These are phyloP conservation scores for Ylistrum balloti DNA, from an alignment of 1,140 invertebrate species.

Conservation along the genomic window DNA sequence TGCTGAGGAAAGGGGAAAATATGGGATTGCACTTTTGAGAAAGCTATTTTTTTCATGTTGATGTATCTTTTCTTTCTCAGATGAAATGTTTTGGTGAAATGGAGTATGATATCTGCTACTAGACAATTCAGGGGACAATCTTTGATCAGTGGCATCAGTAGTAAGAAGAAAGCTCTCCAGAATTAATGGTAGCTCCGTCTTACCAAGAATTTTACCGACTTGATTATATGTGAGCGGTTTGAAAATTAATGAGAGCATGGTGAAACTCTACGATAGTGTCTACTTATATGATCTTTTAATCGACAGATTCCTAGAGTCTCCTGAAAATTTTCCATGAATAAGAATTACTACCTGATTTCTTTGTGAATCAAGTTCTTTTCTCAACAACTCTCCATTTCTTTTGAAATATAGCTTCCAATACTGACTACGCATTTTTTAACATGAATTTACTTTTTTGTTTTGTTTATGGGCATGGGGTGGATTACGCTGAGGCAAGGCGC, in stretches of 20 bases:
- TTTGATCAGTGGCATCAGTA: neutral
- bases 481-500: neutral
- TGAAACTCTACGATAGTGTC: neutral
- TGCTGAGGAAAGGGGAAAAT: neutral
- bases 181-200: neutral
- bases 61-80: neutral
- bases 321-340: conserved; percentile 25
- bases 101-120: neutral
- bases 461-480: too few species aligned
- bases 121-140: neutral
- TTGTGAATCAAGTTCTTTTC: neutral
- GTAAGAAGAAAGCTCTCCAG: neutral
- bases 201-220: neutral
- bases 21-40: conserved; percentile 16
- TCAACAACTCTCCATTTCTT: neutral
- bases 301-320: neutral
- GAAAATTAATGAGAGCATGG: neutral
- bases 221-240: conserved; percentile 28
- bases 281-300: conserved; percentile 30
- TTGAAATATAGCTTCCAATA: neutral
- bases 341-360: conserved; percentile 35
- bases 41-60: neutral
- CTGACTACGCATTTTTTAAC: neutral
- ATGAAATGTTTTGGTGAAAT: neutral
- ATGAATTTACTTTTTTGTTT: neutral